Conservation (phyloP, 2,113 vertebrate genomes). For the Prionailurus bengalensis region DNA sequence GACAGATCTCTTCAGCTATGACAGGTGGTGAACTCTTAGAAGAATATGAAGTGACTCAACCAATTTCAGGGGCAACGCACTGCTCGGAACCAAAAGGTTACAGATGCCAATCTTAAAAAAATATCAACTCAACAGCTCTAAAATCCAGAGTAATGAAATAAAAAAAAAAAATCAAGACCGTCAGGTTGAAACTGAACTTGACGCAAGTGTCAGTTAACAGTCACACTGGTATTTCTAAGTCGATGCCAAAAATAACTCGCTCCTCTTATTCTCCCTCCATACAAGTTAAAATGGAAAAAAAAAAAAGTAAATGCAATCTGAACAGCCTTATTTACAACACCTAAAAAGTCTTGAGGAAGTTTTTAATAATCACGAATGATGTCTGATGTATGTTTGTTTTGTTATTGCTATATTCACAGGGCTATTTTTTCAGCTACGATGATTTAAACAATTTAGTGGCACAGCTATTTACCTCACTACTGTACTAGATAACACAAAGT, state of each 20-base stretch:
- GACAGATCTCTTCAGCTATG: conserved; percentile 69
- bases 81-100: conserved; percentile 72
- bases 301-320: conserved; percentile 39
- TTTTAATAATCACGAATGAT: conserved; percentile 53
- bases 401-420: conserved; percentile 59
- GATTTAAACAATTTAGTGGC: conserved; percentile 57
- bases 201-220: conserved; percentile 73
- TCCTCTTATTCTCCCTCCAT: conserved; percentile 43
- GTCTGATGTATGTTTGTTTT: conserved; percentile 11
- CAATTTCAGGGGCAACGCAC: conserved; percentile 64
- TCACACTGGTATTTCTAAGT: conserved; percentile 63
- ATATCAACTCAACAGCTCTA: conserved; percentile 61
- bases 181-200: conserved; percentile 73
- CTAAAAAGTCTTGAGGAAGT: conserved; percentile 56
- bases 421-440: conserved; percentile 46
- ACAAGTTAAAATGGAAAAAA: not conserved
- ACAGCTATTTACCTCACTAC: conserved; percentile 52
- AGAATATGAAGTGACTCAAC: conserved; percentile 77
- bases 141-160: conserved; percentile 69
- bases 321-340: conserved; percentile 56
- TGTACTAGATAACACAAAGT: conserved; percentile 17
- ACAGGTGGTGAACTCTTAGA: conserved; percentile 62
- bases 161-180: conserved; percentile 53
- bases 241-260: conserved; percentile 63
- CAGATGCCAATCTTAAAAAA: conserved; percentile 67